Evolutionary conservation across 2,113 vertebrate species (phyloP), one percentile per base, ranked within the genome.

Genomic region (Sorex fumeus): DNA sequence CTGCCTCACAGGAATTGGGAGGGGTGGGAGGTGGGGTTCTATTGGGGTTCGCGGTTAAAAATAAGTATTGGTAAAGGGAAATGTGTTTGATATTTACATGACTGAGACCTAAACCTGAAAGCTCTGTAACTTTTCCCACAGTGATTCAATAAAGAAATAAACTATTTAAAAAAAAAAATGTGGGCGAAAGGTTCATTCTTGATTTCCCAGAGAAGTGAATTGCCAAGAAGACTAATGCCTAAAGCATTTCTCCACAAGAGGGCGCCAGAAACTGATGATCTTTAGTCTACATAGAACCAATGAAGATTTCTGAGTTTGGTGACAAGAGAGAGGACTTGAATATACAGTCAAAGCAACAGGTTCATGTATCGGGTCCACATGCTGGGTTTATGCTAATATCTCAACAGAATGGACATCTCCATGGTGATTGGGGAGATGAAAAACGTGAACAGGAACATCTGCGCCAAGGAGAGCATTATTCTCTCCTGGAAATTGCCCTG

Each of bases 231-330:
- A 43, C 11, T 1, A 86, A 90, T n/a, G 83, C 16, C 47, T 69
- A 12, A 11, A 94, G 4, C 0, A 3, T 79, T 96, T 96, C 30
- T 94, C 94, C 97, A 97, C 97, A 94, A 98, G 98, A 96, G 97
- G 98, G 97, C 97, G 92, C 96, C 94, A 97, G 87, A 97, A 91
- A 53, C 85, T 90, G 28, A 1, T 47, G 12, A 79, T 95, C 62
- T 67, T 94, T 84, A 76, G 25, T 32, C 4, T 8, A 28, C 4
- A 0, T 2, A 3, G 23, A 81, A 2, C 36, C n/a, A 27, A 30
- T 6, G 21, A 90, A 28, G 28, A 13, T 78, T 57, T 87, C 45
- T 40, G 7, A 74, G 27, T 86, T 78, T 67, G 27, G 60, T 16
- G 28, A 30, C 36, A 57, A 69, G 34, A 23, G 36, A 16, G 15